Conservation (phyloP, 2,888 invertebrate genomes). For the Acrobasis consociella region DNA sequence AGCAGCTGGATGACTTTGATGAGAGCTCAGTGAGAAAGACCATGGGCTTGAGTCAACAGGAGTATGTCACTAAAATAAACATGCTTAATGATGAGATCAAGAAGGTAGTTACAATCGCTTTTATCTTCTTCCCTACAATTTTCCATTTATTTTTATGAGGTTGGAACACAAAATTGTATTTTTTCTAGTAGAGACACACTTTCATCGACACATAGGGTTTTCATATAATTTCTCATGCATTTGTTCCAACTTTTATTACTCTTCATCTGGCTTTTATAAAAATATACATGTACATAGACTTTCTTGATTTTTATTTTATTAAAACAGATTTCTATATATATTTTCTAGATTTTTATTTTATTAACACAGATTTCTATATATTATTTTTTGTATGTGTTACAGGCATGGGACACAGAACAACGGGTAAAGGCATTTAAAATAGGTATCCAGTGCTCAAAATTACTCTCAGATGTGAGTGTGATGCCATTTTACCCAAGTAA, state of each 20-base stretch:
- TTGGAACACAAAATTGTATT: no score
- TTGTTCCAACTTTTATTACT: no score
- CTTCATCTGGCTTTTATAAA: no score
- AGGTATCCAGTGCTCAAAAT: conserved; percentile 97
- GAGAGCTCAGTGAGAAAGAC: conserved; percentile 93
- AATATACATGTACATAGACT: no score
- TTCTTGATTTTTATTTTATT: no score
- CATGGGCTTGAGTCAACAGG: conserved; percentile 95
- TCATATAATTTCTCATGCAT: no score
- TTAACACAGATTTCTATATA: not conserved
- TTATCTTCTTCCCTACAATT: not conserved
- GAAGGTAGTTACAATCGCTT: conserved; percentile 57
- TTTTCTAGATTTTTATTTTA: no score
- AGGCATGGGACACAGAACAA: conserved; percentile 97
- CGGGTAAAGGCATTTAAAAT: conserved; percentile 98
- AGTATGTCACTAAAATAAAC: conserved; percentile 94
- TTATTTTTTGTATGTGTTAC: conserved; percentile 32
- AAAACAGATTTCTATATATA: no score
- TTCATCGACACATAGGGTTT: no score
- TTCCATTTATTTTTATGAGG: not conserved
- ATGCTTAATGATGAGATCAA: conserved; percentile 95
- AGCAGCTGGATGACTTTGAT: conserved; percentile 97
- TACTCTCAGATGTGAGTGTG: conserved; percentile 93
- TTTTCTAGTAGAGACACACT: no score
- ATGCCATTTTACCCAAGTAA: conserved; percentile 99